These are phyloP conservation scores for Hydrozoanthus tunicans DNA, from an alignment of 64 coral and sea anemone species.

Conservation along the genomic window DNA sequence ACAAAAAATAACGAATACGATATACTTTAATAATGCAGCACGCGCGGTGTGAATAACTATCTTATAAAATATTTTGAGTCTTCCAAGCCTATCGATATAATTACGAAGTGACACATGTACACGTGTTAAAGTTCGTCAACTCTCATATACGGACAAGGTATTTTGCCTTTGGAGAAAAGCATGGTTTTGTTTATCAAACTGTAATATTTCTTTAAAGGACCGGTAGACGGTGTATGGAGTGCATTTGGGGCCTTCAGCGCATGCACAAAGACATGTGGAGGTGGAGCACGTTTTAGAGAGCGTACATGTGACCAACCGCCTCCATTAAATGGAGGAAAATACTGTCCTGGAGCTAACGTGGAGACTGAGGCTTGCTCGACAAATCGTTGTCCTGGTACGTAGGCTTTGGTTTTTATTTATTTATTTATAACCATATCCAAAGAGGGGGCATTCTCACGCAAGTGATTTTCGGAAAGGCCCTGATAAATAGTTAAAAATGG, in stretches of 20 bases:
- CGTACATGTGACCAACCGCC: constrained; percentile 2
- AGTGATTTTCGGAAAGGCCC: too few relatives aligned
- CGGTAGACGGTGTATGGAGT: background rate
- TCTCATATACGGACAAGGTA: too few relatives aligned
- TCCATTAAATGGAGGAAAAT: background rate
- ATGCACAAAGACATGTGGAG: constrained; percentile 8
- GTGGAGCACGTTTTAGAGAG: background rate
- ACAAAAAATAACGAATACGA: too few relatives aligned
- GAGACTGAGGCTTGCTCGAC: background rate
- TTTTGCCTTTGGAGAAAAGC: background rate
- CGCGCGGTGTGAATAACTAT: too few relatives aligned
- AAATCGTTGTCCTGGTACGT: background rate
- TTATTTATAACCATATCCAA: too few relatives aligned
- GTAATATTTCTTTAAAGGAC: background rate
- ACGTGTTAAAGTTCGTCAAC: too few relatives aligned
- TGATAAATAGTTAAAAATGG: background rate
- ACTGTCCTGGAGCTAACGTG: background rate
- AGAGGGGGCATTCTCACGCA: too few relatives aligned
- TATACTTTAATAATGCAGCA: too few relatives aligned
- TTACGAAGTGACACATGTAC: too few relatives aligned
- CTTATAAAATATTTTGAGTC: too few relatives aligned
- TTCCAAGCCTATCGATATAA: too few relatives aligned
- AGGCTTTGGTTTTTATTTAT: background rate
- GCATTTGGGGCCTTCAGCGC: background rate
- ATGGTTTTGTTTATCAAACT: background rate